Evolutionary conservation across 2,888 invertebrate genomes (phyloP).

Genomic region (Amphimallon solstitiale): DNA sequence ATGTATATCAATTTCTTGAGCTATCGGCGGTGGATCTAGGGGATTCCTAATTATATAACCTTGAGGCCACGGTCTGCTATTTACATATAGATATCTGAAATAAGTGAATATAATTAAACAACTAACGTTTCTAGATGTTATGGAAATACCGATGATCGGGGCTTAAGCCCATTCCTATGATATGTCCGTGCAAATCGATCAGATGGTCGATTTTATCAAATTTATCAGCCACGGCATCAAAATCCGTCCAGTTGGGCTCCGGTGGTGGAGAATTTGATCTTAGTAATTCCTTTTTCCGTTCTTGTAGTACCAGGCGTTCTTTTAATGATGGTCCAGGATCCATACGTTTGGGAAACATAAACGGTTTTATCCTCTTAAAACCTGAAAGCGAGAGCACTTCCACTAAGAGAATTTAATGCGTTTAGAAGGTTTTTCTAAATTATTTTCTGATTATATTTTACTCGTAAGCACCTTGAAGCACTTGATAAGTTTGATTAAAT

Average conservation of each 20-base stretch:
- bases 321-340: constrained; percentile 75
- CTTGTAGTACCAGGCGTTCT: constrained; percentile 69
- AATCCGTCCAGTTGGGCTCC: constrained; percentile 76
- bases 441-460: no score
- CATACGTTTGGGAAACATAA: constrained; percentile 73
- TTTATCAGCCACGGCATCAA: constrained; percentile 73
- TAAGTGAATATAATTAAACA: background rate
- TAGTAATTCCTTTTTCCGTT: constrained; percentile 66
- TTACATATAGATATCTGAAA: constrained; percentile 79
- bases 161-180: constrained; percentile 87
- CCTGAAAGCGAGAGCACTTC: constrained; percentile 54
- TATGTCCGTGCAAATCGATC: constrained; percentile 86
- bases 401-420: no score
- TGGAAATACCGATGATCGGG: constrained; percentile 76
- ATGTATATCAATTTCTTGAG: constrained; percentile 87
- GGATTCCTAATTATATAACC: constrained; percentile 80
- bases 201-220: constrained; percentile 82
- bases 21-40: constrained; percentile 83
- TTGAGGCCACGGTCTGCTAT: constrained; percentile 84
- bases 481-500: background rate
- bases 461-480: background rate
- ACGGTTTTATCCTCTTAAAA: constrained; percentile 77
- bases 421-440: no score
- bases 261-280: constrained; percentile 62
- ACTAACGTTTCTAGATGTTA: background rate